Evolutionary conservation across 2,113 vertebrate species (phyloP).

Genomic region (Bufo gargarizans): DNA sequence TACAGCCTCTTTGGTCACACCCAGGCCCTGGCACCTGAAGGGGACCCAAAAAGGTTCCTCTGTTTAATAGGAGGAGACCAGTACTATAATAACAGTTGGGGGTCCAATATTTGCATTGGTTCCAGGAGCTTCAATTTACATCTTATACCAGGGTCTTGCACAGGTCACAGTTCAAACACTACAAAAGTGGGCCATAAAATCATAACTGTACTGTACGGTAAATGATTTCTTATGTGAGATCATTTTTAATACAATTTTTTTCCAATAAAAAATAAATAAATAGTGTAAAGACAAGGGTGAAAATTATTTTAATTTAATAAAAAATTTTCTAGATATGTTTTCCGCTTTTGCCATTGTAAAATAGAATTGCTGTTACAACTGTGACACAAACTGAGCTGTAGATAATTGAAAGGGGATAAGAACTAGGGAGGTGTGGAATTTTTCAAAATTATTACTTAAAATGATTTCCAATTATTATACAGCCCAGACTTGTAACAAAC

Average conservation of each 20-base stretch:
- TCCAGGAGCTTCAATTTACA: background rate
- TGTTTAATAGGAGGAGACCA: background rate
- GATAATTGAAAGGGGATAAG: background rate
- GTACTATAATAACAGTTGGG: background rate
- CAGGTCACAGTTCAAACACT: background rate
- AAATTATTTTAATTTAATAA: background rate
- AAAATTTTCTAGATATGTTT: background rate
- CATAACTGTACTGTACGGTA: background rate
- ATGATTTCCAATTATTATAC: background rate
- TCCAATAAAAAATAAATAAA: too few relatives aligned
- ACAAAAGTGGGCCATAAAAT: background rate
- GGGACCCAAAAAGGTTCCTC: background rate
- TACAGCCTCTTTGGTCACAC: background rate
- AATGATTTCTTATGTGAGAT: background rate
- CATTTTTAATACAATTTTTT: too few relatives aligned
- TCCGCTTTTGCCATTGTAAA: slow-evolving; percentile 33
- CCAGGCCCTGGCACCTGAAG: background rate
- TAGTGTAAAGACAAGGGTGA: too few relatives aligned
- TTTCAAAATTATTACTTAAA: background rate
- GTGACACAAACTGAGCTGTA: background rate
- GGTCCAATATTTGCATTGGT: background rate
- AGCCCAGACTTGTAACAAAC: background rate
- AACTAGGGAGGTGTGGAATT: background rate
- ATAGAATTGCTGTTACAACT: slow-evolving; percentile 47
- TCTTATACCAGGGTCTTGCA: background rate